phyloP scores from a whole-genome alignment of 2,888 invertebrate species.

The Tetanocera ferruginea region DNA sequence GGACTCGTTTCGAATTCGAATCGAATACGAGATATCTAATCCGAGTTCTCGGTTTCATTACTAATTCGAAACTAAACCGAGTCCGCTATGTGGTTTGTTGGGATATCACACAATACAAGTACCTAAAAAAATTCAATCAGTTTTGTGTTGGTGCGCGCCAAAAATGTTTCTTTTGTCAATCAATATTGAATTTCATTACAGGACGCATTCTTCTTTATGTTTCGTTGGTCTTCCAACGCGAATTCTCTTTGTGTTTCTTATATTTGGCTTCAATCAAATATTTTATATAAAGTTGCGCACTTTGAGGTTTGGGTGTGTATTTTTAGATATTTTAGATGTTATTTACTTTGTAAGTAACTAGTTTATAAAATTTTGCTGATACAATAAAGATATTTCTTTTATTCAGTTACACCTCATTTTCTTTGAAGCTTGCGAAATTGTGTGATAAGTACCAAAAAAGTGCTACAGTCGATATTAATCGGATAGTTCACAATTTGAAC shows the following conservation, averaged over 20 bases:
- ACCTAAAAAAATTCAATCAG: not conserved
- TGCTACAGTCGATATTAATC: not conserved
- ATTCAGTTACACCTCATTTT: not conserved
- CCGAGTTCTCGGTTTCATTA: too few relatives aligned
- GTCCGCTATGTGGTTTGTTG: too few relatives aligned
- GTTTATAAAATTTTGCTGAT: too few relatives aligned
- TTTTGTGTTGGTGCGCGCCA: not conserved
- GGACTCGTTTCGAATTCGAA: too few relatives aligned
- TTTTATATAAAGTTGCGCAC: not conserved
- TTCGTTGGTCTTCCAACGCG: too few relatives aligned
- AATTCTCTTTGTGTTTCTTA: not conserved
- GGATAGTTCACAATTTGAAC: too few relatives aligned
- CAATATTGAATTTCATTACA: slow-evolving; percentile 26
- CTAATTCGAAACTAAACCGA: too few relatives aligned
- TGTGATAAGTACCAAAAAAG: not conserved
- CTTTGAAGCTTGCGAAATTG: not conserved
- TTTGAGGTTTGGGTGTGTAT: not conserved
- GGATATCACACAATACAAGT: too few relatives aligned
- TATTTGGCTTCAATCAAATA: not conserved
- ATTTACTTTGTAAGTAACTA: not conserved
- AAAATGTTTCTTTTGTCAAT: slow-evolving; percentile 20
- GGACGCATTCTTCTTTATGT: too few relatives aligned
- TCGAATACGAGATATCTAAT: too few relatives aligned
- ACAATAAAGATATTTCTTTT: slow-evolving; percentile 4
- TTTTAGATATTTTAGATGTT: not conserved